Evolutionary conservation across 2,113 vertebrate genomes (phyloP).

Genomic region (Willisornis vidua): DNA sequence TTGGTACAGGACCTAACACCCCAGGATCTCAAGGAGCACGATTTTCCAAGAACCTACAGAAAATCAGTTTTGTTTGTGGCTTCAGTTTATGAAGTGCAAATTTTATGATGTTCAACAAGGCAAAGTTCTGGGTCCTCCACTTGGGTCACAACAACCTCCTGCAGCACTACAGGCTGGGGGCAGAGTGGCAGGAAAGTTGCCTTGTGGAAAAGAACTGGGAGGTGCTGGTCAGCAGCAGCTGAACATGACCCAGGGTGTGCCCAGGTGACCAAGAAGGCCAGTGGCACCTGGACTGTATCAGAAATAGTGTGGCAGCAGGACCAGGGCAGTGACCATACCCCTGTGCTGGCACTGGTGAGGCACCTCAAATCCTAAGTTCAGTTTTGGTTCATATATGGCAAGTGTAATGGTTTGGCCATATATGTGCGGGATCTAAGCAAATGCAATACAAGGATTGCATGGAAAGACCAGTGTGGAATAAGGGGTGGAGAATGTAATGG

Average conservation of each 20-base stretch:
- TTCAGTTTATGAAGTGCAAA: background rate
- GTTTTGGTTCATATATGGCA: background rate
- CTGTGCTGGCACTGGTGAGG: background rate
- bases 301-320: fast-evolving
- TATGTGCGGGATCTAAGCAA: too few species aligned
- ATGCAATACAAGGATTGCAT: too few species aligned
- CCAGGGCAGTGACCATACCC: background rate
- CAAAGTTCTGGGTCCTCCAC: fast-evolving
- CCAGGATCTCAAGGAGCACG: background rate
- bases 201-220: background rate
- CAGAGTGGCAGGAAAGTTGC: background rate
- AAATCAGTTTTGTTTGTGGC: background rate
- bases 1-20: background rate
- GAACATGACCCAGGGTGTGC: background rate
- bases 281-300: background rate
- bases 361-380: fast-evolving
- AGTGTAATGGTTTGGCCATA: too few species aligned
- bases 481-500: too few species aligned
- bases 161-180: background rate
- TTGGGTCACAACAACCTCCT: fast-evolving
- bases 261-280: background rate
- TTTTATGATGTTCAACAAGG: background rate
- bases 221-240: background rate
- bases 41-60: background rate
- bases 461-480: too few species aligned